These are phyloP conservation scores for Bombyx huttoni DNA, from an alignment of 2,888 invertebrate species.

Conservation along the genomic window DNA sequence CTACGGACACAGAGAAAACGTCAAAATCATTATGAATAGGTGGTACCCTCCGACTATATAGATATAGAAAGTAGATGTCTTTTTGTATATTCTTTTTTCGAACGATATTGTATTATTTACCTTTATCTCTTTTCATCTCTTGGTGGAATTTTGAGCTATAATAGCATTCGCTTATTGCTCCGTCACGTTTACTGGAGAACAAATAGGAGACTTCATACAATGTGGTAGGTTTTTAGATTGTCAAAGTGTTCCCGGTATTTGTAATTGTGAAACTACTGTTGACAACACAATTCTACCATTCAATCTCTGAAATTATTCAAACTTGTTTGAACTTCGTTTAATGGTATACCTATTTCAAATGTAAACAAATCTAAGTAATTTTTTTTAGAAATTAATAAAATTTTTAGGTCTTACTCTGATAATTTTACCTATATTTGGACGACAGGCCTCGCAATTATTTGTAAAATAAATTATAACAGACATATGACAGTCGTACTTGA, in stretches of 20 bases:
- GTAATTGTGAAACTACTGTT: slow-evolving; percentile 34
- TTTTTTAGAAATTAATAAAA: too few species aligned
- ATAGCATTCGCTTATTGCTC: slow-evolving; percentile 27
- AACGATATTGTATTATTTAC: slow-evolving; percentile 25
- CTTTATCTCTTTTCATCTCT: slow-evolving; percentile 32
- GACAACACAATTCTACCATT: slow-evolving; percentile 24
- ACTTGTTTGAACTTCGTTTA: too few species aligned
- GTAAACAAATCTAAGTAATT: too few species aligned
- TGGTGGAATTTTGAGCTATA: slow-evolving; percentile 38
- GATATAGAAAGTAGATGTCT: too few species aligned
- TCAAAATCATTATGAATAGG: slow-evolving; percentile 29
- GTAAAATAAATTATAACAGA: too few species aligned
- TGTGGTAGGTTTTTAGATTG: slow-evolving; percentile 41
- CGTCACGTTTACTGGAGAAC: slow-evolving; percentile 24
- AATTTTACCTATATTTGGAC: too few species aligned
- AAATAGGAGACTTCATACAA: slow-evolving; percentile 39
- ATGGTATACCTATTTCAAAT: too few species aligned
- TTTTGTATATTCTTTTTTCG: slow-evolving; percentile 9
- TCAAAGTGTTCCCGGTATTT: slow-evolving; percentile 26
- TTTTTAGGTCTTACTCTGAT: too few species aligned
- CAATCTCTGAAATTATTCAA: slow-evolving; percentile 4
- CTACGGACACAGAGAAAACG: slow-evolving; percentile 28
- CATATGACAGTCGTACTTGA: neutral
- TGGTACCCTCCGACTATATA: too few species aligned
- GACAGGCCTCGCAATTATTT: too few species aligned